Evolutionary conservation across 2,888 invertebrate species (phyloP).

Genomic region (Tetheella fluctuosa): DNA sequence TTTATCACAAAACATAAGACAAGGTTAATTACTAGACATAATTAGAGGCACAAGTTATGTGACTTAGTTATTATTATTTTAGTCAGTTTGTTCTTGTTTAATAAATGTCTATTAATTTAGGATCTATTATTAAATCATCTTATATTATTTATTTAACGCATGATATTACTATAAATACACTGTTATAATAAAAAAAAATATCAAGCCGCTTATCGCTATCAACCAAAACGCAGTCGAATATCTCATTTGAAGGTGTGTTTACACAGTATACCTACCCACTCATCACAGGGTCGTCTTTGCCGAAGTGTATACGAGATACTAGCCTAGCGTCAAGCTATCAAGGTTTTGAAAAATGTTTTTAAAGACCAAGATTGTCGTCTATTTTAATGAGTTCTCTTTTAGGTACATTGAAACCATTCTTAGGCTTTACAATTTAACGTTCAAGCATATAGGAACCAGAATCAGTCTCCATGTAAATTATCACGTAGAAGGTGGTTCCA

Average conservation of each 20-base stretch:
- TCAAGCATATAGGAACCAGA: neutral
- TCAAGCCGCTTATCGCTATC: constrained; percentile 25
- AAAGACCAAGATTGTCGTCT: constrained; percentile 36
- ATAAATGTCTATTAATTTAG: too few species aligned
- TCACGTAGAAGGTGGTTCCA: too few species aligned
- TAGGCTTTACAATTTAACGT: neutral
- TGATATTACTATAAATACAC: too few species aligned
- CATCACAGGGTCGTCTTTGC: constrained; percentile 60
- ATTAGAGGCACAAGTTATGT: neutral
- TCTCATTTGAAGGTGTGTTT: constrained; percentile 74
- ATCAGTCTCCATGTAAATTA: too few species aligned
- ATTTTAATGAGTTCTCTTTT: constrained; percentile 18
- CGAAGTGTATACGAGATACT: constrained; percentile 60
- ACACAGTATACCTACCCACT: constrained; percentile 61
- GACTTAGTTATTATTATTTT: too few species aligned
- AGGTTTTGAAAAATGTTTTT: constrained; percentile 51
- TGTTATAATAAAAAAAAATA: too few species aligned
- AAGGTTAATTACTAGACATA: neutral
- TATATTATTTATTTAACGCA: too few species aligned
- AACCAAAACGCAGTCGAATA: constrained; percentile 39
- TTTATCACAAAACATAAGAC: neutral
- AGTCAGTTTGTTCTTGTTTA: too few species aligned
- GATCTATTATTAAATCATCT: too few species aligned
- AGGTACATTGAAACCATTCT: constrained; percentile 18
- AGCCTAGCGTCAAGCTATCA: constrained; percentile 42